phyloP scores from a whole-genome alignment of 1,140 invertebrate genomes.

The Colletes latitarsis region DNA sequence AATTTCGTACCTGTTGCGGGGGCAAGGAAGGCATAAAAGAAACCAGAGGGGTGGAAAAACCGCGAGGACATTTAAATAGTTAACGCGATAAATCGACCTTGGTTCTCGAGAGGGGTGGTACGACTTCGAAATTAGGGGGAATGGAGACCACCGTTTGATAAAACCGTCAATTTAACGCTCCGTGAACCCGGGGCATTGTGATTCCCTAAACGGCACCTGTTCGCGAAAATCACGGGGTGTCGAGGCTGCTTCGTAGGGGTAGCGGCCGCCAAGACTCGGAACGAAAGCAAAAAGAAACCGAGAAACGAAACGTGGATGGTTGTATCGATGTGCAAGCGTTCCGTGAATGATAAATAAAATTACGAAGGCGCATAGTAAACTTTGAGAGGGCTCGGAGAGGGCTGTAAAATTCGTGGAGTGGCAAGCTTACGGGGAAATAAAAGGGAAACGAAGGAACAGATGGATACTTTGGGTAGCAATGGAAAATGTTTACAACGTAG shows the following conservation, averaged over 20 bases:
- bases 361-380: background rate
- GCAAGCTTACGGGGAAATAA: background rate
- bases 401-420: too few relatives aligned
- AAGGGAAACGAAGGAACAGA: too few relatives aligned
- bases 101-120: background rate
- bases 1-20: background rate
- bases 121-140: background rate
- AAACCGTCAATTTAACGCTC: slow-evolving; percentile 31
- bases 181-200: slow-evolving; percentile 6
- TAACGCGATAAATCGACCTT: background rate
- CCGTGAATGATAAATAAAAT: slow-evolving; percentile 48
- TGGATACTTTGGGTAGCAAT: too few relatives aligned
- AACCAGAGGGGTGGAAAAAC: background rate
- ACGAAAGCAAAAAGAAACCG: background rate
- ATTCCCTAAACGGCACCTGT: slow-evolving; percentile 42
- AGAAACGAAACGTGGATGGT: background rate
- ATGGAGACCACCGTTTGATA: slow-evolving; percentile 8
- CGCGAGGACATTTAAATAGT: background rate
- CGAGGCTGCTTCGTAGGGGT: background rate
- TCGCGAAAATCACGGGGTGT: slow-evolving; percentile 34
- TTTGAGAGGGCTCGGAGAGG: too few relatives aligned
- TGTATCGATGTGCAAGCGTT: background rate
- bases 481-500: too few relatives aligned
- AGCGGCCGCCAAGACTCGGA: background rate
- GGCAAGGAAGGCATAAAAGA: background rate